Evolutionary conservation across 2,113 vertebrate genomes (phyloP).

Genomic region (Phalacrocorax carbo): DNA sequence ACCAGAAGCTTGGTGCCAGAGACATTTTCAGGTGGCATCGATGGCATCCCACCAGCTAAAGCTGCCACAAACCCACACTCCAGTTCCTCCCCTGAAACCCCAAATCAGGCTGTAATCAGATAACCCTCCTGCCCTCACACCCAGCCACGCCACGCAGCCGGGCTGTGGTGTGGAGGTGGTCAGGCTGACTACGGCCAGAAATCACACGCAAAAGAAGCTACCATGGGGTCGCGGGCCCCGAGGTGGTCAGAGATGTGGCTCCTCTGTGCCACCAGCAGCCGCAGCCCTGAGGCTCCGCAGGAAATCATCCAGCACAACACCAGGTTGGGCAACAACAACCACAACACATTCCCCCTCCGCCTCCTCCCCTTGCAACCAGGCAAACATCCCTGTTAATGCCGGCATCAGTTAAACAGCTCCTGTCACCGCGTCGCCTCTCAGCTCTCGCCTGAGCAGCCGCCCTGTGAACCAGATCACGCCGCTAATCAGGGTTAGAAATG

Average conservation of each 20-base stretch:
- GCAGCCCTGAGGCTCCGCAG: neutral
- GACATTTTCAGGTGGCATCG: neutral
- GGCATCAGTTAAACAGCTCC: neutral
- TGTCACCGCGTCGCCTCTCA: neutral
- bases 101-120: neutral
- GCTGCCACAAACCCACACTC: neutral
- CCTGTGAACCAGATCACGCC: neutral
- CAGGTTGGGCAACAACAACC: neutral
- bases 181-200: neutral
- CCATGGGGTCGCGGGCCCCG: neutral
- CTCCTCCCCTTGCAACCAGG: neutral
- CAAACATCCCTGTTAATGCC: neutral
- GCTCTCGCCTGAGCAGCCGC: neutral
- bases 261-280: neutral
- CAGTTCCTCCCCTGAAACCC: neutral
- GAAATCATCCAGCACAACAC: neutral
- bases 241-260: neutral
- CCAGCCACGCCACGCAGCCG: fast-evolving
- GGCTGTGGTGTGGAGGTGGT: neutral
- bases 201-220: neutral
- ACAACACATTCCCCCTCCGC: neutral
- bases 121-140: neutral
- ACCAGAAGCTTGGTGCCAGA: neutral
- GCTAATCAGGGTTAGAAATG: neutral
- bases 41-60: neutral